Conservation (phyloP, 2,797 vertebrate genomes). For the Kryptopterus vitreolus region DNA sequence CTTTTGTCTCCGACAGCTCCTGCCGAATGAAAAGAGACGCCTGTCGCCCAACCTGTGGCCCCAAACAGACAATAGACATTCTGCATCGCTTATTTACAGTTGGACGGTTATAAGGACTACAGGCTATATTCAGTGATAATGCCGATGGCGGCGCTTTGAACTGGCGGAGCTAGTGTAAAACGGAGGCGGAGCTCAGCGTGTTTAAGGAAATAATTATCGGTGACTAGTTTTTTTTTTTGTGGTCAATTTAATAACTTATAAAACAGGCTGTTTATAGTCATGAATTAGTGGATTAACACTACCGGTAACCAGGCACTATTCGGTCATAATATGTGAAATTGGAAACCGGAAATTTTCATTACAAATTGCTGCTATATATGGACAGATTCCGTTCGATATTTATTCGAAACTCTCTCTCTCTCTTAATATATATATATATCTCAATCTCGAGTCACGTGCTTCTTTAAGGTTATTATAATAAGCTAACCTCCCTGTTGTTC, state of each 20-base stretch:
- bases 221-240: not conserved
- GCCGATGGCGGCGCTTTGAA: constrained; percentile 69
- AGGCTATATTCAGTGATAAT: constrained; percentile 74
- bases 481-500: not conserved
- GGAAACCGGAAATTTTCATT: no score
- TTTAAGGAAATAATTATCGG: constrained; percentile 14
- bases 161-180: constrained; percentile 46
- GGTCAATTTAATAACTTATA: not conserved
- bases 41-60: constrained; percentile 77
- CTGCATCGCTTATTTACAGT: constrained; percentile 80
- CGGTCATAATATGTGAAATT: no score
- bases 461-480: not conserved
- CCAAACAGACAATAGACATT: constrained; percentile 75
- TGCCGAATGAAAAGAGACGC: constrained; percentile 73
- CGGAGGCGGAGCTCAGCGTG: constrained; percentile 19
- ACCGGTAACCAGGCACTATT: no score
- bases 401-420: no score
- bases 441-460: no score
- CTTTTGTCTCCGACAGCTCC: constrained; percentile 74
- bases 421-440: no score
- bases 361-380: no score
- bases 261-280: not conserved
- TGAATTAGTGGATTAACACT: not conserved
- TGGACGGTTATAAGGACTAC: constrained; percentile 61
- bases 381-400: no score